phyloP scores from a whole-genome alignment of 2,113 vertebrate genomes.

The Gracilinanus agilis region DNA sequence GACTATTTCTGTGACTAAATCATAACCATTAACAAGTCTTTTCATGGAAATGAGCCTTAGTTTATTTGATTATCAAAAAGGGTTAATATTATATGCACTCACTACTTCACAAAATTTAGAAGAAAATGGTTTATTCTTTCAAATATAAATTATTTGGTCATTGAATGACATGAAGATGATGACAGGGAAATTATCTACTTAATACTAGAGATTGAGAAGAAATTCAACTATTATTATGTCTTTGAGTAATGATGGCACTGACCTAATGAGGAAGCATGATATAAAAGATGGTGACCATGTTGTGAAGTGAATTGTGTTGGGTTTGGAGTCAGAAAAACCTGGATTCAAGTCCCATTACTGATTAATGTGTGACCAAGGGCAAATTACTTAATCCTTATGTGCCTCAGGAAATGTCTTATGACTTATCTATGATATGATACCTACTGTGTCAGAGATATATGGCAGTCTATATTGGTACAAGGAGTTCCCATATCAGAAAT shows the following conservation, averaged over 20 bases:
- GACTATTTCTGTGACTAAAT: neutral
- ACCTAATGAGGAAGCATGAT: neutral
- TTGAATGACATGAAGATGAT: neutral
- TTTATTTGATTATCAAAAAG: neutral
- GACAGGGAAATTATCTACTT: neutral
- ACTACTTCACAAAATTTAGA: neutral
- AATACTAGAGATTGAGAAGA: neutral
- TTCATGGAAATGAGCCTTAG: neutral
- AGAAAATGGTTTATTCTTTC: neutral
- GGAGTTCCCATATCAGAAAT: neutral
- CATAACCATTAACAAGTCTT: neutral
- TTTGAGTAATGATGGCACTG: neutral
- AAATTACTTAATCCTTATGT: neutral
- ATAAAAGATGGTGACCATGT: neutral
- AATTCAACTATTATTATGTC: neutral
- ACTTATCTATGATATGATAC: neutral
- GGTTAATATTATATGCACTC: neutral
- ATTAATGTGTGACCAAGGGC: neutral
- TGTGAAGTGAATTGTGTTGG: neutral
- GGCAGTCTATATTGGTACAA: neutral
- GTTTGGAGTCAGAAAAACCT: neutral
- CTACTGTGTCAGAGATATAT: neutral
- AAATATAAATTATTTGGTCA: neutral
- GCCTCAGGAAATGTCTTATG: neutral
- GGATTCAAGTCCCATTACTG: neutral